Conservation (phyloP, 1,140 invertebrate genomes). For the Zaprionus africanus region DNA sequence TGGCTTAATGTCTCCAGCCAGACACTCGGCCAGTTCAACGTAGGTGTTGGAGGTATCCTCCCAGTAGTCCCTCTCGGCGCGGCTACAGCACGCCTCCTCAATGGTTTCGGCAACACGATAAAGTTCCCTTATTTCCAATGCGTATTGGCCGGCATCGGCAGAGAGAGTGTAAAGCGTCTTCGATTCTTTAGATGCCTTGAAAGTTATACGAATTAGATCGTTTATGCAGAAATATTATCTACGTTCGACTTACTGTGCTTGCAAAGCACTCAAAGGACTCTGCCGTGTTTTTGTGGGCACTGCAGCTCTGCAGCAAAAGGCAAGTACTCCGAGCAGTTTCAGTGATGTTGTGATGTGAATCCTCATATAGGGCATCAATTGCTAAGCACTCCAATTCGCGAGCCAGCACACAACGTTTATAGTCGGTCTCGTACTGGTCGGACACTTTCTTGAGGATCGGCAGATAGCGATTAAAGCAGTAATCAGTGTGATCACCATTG, state of each 20-base stretch:
- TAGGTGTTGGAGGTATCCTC: background rate
- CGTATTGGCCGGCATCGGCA: background rate
- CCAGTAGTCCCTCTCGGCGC: constrained; percentile 1
- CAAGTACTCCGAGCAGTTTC: constrained; percentile 13
- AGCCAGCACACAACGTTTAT: constrained; percentile 9
- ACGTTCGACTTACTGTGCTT: constrained; percentile 14
- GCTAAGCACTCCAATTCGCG: background rate
- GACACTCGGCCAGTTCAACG: background rate
- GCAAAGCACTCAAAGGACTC: constrained; percentile 37
- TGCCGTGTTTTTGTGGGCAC: background rate
- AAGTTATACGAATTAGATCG: background rate
- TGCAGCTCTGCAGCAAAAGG: constrained; percentile 23
- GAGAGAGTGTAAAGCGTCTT: constrained; percentile 4
- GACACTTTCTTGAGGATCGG: constrained; percentile 29
- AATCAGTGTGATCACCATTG: background rate
- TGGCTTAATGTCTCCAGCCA: constrained; percentile 1
- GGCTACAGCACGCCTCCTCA: background rate
- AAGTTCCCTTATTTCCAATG: background rate
- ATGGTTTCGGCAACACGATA: background rate
- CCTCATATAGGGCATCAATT: constrained; percentile 12
- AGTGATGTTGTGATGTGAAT: background rate
- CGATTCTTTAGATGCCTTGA: background rate
- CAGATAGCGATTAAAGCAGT: constrained; percentile 46
- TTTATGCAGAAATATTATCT: background rate
- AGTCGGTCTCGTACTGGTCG: constrained; percentile 27